A percentile compares a stretch with the other conserved stretches of the same genome.
Evolutionary conservation across 2,888 invertebrate genomes (phyloP).

Genomic region (Phorcus lineatus): DNA sequence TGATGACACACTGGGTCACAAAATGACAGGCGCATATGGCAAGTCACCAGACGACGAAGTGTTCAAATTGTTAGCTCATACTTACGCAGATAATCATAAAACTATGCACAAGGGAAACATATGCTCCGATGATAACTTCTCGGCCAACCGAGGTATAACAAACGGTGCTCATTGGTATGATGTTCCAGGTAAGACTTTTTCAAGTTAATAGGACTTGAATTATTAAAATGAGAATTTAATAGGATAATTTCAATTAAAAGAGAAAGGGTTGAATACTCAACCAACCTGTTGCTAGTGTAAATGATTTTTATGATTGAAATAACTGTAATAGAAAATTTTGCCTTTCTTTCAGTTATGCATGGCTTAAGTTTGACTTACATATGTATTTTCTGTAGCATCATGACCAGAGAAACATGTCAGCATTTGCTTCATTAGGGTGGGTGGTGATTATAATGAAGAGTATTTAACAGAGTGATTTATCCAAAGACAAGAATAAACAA

Average conservation of each 20-base stretch:
- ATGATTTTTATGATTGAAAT: too few species aligned
- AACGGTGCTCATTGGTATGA: slow-evolving; percentile 74
- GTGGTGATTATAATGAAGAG: too few species aligned
- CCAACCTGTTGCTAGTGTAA: too few species aligned
- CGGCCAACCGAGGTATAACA: slow-evolving; percentile 57
- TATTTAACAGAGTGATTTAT: too few species aligned
- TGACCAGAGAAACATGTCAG: too few species aligned
- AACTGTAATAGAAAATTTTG: too few species aligned
- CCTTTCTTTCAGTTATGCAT: too few species aligned
- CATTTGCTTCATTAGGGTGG: too few species aligned
- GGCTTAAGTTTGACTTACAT: too few species aligned
- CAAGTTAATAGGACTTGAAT: too few species aligned
- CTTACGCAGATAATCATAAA: slow-evolving; percentile 85
- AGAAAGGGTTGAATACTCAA: background rate
- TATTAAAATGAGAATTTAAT: background rate
- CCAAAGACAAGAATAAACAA: too few species aligned
- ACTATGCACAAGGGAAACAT: slow-evolving; percentile 85
- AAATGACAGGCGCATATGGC: slow-evolving; percentile 50
- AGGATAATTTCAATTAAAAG: background rate
- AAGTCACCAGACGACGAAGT: slow-evolving; percentile 85
- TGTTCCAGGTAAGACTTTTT: slow-evolving; percentile 65
- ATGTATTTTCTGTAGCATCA: too few species aligned
- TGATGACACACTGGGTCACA: slow-evolving; percentile 78
- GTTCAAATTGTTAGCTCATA: slow-evolving; percentile 86
- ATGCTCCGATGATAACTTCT: slow-evolving; percentile 77